Conservation (phyloP, 2,888 invertebrate genomes). For the Acanthococcus lagerstroemiae region DNA sequence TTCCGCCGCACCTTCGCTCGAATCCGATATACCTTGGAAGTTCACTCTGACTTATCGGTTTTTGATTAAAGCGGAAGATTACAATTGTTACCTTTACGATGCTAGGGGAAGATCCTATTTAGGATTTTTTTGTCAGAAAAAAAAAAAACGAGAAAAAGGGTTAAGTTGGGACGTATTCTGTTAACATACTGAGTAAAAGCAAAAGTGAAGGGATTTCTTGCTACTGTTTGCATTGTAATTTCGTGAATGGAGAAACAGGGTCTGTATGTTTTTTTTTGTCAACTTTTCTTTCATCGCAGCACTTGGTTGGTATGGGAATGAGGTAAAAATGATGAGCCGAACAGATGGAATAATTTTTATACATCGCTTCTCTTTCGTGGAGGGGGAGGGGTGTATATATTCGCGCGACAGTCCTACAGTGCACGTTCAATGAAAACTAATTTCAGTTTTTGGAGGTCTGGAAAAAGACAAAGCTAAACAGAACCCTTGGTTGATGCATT, state of each 20-base stretch:
- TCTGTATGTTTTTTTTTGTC: not conserved
- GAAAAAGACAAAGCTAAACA: too few relatives aligned
- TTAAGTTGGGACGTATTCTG: not conserved
- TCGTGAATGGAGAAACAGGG: not conserved
- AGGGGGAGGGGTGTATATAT: too few relatives aligned
- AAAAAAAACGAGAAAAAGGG: not conserved
- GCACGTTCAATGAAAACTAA: too few relatives aligned
- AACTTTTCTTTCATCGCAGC: not conserved
- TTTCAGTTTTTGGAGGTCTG: too few relatives aligned
- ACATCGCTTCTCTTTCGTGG: too few relatives aligned
- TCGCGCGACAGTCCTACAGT: too few relatives aligned
- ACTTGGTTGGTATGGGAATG: not conserved
- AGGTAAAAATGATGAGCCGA: not conserved
- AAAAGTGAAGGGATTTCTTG: not conserved
- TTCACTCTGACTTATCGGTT: conserved; percentile 3
- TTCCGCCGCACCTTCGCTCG: not conserved
- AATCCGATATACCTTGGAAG: not conserved
- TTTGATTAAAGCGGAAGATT: conserved; percentile 1
- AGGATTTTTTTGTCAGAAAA: too few relatives aligned
- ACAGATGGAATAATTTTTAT: too few relatives aligned
- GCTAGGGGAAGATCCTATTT: not conserved
- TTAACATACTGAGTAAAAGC: too few relatives aligned
- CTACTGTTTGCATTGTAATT: not conserved
- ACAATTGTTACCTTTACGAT: not conserved
- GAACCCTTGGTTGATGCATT: too few relatives aligned